Evolutionary conservation across 2,888 invertebrate species (phyloP).

Genomic region (Ochlodes sylvanus): DNA sequence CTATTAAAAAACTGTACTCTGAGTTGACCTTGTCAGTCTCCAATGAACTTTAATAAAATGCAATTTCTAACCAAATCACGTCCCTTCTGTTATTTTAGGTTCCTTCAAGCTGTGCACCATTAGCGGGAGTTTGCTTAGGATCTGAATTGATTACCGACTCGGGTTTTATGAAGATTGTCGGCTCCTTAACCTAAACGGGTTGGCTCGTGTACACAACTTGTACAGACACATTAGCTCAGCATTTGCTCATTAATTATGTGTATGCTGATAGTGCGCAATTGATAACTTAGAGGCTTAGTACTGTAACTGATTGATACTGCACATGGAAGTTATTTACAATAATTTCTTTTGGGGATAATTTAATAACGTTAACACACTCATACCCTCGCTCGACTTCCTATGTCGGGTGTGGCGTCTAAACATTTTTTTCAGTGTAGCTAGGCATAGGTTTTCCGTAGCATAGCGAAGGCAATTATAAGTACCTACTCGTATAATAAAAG

Average conservation of each 20-base stretch:
- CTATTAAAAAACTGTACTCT: no score
- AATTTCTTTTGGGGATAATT: no score
- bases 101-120: constrained; percentile 43
- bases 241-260: neutral
- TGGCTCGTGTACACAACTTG: neutral
- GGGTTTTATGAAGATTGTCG: constrained; percentile 45
- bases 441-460: no score
- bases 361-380: no score
- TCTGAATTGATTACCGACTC: constrained; percentile 51
- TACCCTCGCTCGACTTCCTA: no score
- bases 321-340: no score
- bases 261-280: neutral
- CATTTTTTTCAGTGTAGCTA: no score
- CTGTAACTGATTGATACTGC: no score
- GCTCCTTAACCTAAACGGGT: constrained; percentile 16
- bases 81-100: constrained; percentile 52
- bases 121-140: constrained; percentile 52
- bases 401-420: no score
- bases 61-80: constrained; percentile 41
- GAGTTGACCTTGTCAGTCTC: constrained; percentile 2
- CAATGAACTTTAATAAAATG: constrained; percentile 33
- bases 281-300: no score
- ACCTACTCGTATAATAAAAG: no score
- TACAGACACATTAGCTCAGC: neutral
- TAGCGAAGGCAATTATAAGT: no score